Percentiles rank a stretch among this genome's conserved stretches.
phyloP scores from a whole-genome alignment of 2,888 invertebrate species.

The Drosophila pegasa region DNA sequence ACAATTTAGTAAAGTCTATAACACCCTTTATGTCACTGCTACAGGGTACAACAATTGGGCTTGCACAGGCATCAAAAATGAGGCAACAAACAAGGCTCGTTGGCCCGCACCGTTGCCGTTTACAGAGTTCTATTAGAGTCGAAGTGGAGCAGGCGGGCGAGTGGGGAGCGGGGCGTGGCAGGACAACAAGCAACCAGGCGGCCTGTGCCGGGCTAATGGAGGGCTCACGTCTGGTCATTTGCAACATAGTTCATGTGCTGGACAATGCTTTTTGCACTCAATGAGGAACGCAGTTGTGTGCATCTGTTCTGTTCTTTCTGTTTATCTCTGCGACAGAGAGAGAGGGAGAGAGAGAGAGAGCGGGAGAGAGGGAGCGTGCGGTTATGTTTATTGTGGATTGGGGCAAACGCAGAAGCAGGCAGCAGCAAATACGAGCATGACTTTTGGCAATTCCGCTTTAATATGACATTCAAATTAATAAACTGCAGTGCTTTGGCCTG shows the following conservation, averaged over 20 bases:
- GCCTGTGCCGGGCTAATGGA: slow-evolving; percentile 58
- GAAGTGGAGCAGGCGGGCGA: not conserved
- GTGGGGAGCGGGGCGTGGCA: not conserved
- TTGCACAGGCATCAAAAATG: slow-evolving; percentile 48
- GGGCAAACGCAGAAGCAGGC: slow-evolving; percentile 15
- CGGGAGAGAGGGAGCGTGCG: not conserved
- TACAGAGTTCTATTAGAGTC: slow-evolving; percentile 22
- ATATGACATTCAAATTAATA: slow-evolving; percentile 55
- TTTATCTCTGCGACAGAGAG: not conserved
- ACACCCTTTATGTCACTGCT: not conserved
- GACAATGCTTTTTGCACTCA: slow-evolving; percentile 79
- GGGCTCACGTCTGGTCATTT: slow-evolving; percentile 78
- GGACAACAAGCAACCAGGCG: slow-evolving; percentile 29
- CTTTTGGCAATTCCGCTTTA: slow-evolving; percentile 62
- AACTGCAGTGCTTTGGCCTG: not conserved
- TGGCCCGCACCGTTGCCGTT: slow-evolving; percentile 52
- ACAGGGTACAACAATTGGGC: slow-evolving; percentile 37
- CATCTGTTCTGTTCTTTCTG: slow-evolving; percentile 16
- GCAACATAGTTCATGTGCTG: slow-evolving; percentile 78
- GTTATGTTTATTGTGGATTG: slow-evolving; percentile 10
- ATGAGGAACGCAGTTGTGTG: slow-evolving; percentile 53
- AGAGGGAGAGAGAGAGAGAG: not conserved
- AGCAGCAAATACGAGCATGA: slow-evolving; percentile 45
- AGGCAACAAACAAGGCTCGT: slow-evolving; percentile 56
- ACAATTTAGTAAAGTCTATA: not conserved